phyloP scores from a whole-genome alignment of 2,797 vertebrate species.

The Pipistrellus pygmaeus region DNA sequence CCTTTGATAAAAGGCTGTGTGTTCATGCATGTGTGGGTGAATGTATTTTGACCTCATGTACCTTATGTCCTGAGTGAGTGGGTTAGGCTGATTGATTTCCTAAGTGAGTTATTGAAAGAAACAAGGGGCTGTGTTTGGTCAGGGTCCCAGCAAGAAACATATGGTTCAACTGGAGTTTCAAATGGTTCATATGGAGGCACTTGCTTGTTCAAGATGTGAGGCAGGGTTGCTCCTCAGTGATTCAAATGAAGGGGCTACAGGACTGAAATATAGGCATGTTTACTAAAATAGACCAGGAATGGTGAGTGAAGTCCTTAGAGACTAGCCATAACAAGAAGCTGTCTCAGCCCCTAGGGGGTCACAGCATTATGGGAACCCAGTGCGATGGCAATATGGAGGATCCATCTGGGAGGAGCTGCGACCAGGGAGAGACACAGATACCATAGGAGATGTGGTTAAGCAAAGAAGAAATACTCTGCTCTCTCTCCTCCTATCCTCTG shows the following conservation, averaged over 20 bases:
- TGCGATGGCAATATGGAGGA: neutral
- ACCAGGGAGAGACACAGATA: neutral
- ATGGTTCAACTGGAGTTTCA: neutral
- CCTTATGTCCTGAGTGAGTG: neutral
- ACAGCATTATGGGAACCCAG: neutral
- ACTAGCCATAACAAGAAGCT: neutral
- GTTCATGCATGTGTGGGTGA: neutral
- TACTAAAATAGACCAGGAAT: neutral
- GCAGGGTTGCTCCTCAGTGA: neutral
- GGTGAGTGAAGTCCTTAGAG: neutral
- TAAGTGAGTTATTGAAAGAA: neutral
- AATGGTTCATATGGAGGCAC: neutral
- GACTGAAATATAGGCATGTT: neutral
- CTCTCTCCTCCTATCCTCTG: neutral
- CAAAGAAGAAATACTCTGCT: neutral
- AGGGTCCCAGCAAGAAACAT: conserved; percentile 14
- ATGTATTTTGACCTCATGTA: conserved; percentile 11
- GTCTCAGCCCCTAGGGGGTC: neutral
- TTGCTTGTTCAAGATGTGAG: neutral
- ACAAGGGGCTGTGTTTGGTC: neutral
- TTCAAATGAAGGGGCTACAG: neutral
- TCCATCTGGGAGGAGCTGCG: neutral
- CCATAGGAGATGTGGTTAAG: neutral
- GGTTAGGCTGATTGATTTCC: conserved; percentile 28
- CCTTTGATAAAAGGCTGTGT: neutral